These are phyloP conservation scores for Tricholaema leucomelas DNA, from an alignment of 2,113 vertebrate species.

Conservation along the genomic window DNA sequence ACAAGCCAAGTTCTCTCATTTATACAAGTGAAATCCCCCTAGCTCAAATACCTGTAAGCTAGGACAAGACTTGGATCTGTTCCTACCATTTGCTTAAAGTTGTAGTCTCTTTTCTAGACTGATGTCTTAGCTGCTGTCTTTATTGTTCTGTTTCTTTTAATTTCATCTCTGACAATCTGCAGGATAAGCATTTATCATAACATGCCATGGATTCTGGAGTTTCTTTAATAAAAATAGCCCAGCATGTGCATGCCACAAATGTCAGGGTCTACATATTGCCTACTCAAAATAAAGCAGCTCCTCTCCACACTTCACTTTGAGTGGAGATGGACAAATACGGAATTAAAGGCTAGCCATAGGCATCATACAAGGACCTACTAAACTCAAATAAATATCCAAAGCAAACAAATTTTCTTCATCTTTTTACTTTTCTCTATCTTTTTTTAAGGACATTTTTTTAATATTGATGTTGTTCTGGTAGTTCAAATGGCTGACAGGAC, in stretches of 20 bases:
- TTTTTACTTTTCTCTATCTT: background rate
- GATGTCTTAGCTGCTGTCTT: slow-evolving; percentile 7
- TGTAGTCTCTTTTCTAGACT: background rate
- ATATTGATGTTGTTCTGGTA: background rate
- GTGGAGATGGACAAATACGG: background rate
- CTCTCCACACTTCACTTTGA: background rate
- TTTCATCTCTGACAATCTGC: slow-evolving; percentile 35
- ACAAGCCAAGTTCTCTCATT: background rate
- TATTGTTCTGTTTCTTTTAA: slow-evolving; percentile 1
- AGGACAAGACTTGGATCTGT: background rate
- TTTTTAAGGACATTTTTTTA: background rate
- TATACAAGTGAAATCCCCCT: background rate
- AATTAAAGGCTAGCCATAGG: background rate
- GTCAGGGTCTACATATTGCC: background rate
- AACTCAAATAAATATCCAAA: background rate
- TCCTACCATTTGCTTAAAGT: slow-evolving; percentile 20
- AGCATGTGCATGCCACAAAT: slow-evolving; percentile 36
- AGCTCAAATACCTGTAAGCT: background rate
- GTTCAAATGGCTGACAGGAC: background rate
- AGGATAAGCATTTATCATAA: slow-evolving; percentile 44
- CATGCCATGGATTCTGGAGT: slow-evolving; percentile 29
- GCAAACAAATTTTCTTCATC: background rate
- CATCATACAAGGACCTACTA: background rate
- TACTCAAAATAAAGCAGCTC: slow-evolving; percentile 30
- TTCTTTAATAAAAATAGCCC: slow-evolving; percentile 61